A percentile compares a stretch with the other conserved stretches of the same genome.
These are phyloP conservation scores for Eunapius fragilis DNA, from an alignment of 37 sponge, comb jelly and placozoan genomes.

Conservation along the genomic window DNA sequence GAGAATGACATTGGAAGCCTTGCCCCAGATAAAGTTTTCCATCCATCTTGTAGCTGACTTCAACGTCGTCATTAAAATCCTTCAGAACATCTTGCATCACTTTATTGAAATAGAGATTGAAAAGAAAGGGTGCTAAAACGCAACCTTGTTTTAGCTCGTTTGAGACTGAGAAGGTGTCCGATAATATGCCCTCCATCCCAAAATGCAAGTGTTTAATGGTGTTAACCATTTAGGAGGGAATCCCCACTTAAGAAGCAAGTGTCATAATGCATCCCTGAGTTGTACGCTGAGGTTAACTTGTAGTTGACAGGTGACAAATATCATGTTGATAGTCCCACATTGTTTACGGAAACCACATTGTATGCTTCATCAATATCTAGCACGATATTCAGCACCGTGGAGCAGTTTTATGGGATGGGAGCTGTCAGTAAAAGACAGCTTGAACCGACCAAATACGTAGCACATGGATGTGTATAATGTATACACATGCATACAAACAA, in stretches of 20 bases:
- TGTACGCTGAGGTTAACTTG: conserved; percentile 29
- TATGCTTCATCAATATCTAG: not conserved
- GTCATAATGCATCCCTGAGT: not conserved
- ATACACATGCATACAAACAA: not conserved
- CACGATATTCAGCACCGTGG: not conserved
- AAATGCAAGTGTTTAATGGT: conserved; percentile 21
- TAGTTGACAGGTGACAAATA: conserved; percentile 25
- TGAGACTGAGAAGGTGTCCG: conserved; percentile 13
- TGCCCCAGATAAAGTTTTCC: too few relatives aligned
- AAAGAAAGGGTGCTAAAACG: conserved; percentile 30
- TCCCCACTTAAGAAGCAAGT: not conserved
- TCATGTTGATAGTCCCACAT: conserved; percentile 27
- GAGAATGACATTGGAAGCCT: too few relatives aligned
- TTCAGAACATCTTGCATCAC: too few relatives aligned
- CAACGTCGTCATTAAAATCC: too few relatives aligned
- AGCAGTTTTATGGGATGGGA: not conserved
- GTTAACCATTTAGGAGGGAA: not conserved
- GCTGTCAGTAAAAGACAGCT: too few relatives aligned
- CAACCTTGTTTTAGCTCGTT: conserved; percentile 58
- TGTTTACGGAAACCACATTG: conserved; percentile 46
- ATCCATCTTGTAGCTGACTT: too few relatives aligned
- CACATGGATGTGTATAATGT: not conserved
- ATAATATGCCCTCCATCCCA: conserved; percentile 25
- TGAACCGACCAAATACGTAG: too few relatives aligned
- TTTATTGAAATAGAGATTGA: conserved; percentile 46